phyloP scores from a whole-genome alignment of 2,113 vertebrate species.

The Calonectris borealis region DNA sequence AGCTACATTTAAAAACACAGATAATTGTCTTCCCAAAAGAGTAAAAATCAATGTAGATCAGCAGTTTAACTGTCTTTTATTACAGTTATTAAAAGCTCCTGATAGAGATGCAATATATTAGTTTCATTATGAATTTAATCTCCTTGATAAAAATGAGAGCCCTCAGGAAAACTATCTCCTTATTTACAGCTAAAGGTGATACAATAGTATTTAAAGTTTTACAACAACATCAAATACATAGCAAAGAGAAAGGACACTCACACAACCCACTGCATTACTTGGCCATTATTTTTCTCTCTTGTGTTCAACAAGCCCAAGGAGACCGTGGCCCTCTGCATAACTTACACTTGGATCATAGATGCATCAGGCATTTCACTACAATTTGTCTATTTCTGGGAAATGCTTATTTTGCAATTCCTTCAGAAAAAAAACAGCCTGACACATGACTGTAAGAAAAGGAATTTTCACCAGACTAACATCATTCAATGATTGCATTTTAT shows the following conservation, averaged over 20 bases:
- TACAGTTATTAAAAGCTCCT: constrained; percentile 40
- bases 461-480: not conserved
- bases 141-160: not conserved
- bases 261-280: too few relatives aligned
- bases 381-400: not conserved
- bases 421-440: not conserved
- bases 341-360: not conserved
- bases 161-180: not conserved
- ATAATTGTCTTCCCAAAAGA: not conserved
- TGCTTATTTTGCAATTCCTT: not conserved
- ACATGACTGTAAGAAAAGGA: not conserved
- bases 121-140: not conserved
- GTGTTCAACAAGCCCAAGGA: accelerated
- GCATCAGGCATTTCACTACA: not conserved
- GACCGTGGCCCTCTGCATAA: not conserved
- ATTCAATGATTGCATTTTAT: not conserved
- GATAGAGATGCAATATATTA: constrained; percentile 5
- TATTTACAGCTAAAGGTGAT: not conserved
- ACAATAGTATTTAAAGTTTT: not conserved
- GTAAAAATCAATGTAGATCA: constrained; percentile 27
- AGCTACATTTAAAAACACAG: constrained; percentile 12
- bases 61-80: constrained; percentile 15
- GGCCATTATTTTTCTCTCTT: not conserved
- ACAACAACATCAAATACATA: not conserved
- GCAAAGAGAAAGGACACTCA: not conserved